These are phyloP conservation scores for Chelonus formosanus DNA, from an alignment of 2,888 invertebrate genomes.

Conservation along the genomic window DNA sequence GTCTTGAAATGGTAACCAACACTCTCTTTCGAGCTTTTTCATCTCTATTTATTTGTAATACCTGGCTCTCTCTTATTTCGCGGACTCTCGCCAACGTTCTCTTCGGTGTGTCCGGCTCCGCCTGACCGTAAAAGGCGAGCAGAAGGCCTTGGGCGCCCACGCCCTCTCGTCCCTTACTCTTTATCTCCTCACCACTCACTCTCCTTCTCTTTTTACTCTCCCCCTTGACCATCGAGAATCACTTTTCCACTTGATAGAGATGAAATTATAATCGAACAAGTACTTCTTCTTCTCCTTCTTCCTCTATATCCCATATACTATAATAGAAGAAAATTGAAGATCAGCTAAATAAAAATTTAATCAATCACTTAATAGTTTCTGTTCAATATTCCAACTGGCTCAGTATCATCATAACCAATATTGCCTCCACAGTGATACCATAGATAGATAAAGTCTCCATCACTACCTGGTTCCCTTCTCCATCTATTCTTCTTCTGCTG, in stretches of 20 bases:
- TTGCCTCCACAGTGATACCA: neutral
- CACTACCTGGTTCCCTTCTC: neutral
- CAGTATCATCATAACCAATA: neutral
- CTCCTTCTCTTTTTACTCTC: slow-evolving; percentile 23
- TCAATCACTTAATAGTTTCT: neutral
- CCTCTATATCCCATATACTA: neutral
- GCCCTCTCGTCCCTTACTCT: slow-evolving; percentile 48
- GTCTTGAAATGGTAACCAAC: slow-evolving; percentile 24
- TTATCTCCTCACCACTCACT: slow-evolving; percentile 29
- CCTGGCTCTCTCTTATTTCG: slow-evolving; percentile 36
- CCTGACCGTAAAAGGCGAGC: slow-evolving; percentile 58
- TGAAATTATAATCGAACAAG: slow-evolving; percentile 26
- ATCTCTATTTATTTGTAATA: slow-evolving; percentile 34
- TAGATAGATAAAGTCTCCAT: slow-evolving; percentile 2
- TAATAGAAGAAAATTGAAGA: slow-evolving; percentile 9
- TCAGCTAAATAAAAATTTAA: neutral
- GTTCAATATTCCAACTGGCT: neutral
- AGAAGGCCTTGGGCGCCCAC: slow-evolving; percentile 60
- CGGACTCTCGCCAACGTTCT: slow-evolving; percentile 37
- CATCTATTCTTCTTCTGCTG: neutral
- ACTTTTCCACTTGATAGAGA: slow-evolving; percentile 35
- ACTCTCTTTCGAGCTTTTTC: slow-evolving; percentile 36
- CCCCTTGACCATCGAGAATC: slow-evolving; percentile 31
- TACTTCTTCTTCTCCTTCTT: neutral
- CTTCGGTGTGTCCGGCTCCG: slow-evolving; percentile 49